A percentile compares a stretch with the other conserved stretches of the same genome.
Conservation (phyloP, 1,140 invertebrate species). For the Brachionus rubens region DNA sequence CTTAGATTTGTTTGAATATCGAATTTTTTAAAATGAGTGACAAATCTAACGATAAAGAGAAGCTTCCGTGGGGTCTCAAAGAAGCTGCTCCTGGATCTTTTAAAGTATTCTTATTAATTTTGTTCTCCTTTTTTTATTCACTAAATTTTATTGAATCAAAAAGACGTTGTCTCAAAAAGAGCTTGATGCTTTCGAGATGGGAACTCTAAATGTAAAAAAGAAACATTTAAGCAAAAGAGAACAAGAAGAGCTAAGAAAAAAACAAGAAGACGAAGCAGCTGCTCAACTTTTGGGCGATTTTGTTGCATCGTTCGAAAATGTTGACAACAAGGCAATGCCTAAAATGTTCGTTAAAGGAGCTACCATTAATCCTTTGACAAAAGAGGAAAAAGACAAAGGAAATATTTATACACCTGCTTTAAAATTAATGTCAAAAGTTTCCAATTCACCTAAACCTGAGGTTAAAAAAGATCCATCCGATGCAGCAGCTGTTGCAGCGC, state of each 20-base stretch:
- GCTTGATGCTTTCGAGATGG: slow-evolving; percentile 76
- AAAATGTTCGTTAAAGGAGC: slow-evolving; percentile 96
- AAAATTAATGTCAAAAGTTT: slow-evolving; percentile 58
- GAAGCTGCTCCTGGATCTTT: slow-evolving; percentile 49
- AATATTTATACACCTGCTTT: slow-evolving; percentile 68
- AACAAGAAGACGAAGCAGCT: slow-evolving; percentile 74
- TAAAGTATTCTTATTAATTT: slow-evolving; percentile 40
- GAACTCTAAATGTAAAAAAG: slow-evolving; percentile 70
- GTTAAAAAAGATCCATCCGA: slow-evolving; percentile 48
- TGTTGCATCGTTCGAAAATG: slow-evolving; percentile 91
- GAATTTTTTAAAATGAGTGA: slow-evolving; percentile 34
- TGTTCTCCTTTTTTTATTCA: background rate
- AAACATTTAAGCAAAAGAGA: slow-evolving; percentile 77
- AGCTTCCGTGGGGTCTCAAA: slow-evolving; percentile 50
- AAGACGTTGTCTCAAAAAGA: slow-evolving; percentile 61
- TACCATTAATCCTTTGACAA: slow-evolving; percentile 75
- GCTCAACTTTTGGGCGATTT: slow-evolving; percentile 88
- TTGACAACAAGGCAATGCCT: slow-evolving; percentile 66
- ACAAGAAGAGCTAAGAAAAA: slow-evolving; percentile 78
- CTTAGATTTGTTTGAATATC: background rate
- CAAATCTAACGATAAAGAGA: slow-evolving; percentile 33
- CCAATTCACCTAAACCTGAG: slow-evolving; percentile 1
- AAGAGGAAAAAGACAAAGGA: slow-evolving; percentile 64
- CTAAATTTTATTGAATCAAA: slow-evolving; percentile 23
- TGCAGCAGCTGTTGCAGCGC: background rate